Conservation (phyloP, 1,140 invertebrate genomes). For the Zaprionus tsacasi region DNA sequence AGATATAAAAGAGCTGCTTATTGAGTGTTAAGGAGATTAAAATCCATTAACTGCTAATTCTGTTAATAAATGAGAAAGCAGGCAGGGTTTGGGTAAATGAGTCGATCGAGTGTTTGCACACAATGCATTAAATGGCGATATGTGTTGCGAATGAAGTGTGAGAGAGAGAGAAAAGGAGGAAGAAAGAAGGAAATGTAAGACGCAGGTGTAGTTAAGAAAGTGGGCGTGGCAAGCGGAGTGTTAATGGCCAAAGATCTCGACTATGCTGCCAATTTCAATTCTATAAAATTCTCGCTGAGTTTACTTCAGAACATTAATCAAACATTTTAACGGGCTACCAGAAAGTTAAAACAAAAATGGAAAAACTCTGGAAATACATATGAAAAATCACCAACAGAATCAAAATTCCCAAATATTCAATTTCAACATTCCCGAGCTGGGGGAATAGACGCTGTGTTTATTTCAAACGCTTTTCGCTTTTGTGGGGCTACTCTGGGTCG, state of each 20-base stretch:
- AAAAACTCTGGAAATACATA: conserved; percentile 15
- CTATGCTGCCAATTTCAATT: conserved; percentile 64
- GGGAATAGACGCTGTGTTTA: background rate
- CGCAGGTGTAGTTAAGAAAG: conserved; percentile 15
- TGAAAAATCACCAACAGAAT: conserved; percentile 1
- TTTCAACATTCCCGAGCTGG: background rate
- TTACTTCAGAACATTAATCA: conserved; percentile 58
- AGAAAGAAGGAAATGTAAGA: conserved; percentile 23
- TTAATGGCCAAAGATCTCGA: conserved; percentile 61
- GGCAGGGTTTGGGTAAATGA: too few species aligned
- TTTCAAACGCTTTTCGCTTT: conserved; percentile 9
- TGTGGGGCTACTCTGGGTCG: conserved; percentile 25
- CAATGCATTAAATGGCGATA: conserved; percentile 77
- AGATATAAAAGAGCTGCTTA: background rate
- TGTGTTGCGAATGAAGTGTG: conserved; percentile 55
- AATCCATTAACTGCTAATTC: too few species aligned
- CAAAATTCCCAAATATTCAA: conserved; percentile 25
- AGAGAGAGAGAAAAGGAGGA: conserved; percentile 10
- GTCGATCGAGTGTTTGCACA: conserved; percentile 59
- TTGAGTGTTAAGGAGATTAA: background rate
- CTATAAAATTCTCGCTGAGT: background rate
- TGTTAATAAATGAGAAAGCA: too few species aligned
- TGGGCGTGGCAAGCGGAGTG: conserved; percentile 32
- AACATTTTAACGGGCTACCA: conserved; percentile 12
- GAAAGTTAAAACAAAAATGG: too few species aligned